These are phyloP conservation scores for Argyresthia goedartella DNA, from an alignment of 2,888 invertebrate species.

Conservation along the genomic window DNA sequence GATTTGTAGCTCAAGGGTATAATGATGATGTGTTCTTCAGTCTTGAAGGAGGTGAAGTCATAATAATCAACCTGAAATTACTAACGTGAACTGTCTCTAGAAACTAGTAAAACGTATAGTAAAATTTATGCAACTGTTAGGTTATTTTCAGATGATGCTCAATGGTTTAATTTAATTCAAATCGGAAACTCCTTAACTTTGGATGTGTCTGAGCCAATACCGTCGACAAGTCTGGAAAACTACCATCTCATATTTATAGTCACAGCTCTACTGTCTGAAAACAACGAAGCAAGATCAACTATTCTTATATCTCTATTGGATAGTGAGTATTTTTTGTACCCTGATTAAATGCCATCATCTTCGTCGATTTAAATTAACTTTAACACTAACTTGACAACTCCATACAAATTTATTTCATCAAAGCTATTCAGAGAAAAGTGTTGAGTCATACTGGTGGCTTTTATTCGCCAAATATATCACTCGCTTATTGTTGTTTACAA, in stretches of 20 bases:
- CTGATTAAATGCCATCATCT: no score
- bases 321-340: no score
- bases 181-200: slow-evolving; percentile 3
- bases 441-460: no score
- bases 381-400: no score
- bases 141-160: slow-evolving; percentile 18
- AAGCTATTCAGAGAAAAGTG: no score
- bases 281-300: not conserved
- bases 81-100: no score
- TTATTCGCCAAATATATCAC: no score
- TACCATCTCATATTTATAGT: not conserved
- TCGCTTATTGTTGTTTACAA: no score
- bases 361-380: no score
- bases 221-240: not conserved
- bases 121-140: not conserved
- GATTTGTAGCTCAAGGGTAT: slow-evolving; percentile 21
- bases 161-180: slow-evolving; percentile 16
- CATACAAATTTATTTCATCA: no score
- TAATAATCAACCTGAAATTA: not conserved
- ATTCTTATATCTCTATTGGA: not conserved
- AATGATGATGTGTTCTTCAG: slow-evolving; percentile 18
- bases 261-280: not conserved
- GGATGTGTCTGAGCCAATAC: not conserved
- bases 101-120: no score
- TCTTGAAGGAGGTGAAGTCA: slow-evolving; percentile 23